These are phyloP conservation scores for Toxonevra muliebris DNA, from an alignment of 2,888 invertebrate genomes.

Conservation along the genomic window DNA sequence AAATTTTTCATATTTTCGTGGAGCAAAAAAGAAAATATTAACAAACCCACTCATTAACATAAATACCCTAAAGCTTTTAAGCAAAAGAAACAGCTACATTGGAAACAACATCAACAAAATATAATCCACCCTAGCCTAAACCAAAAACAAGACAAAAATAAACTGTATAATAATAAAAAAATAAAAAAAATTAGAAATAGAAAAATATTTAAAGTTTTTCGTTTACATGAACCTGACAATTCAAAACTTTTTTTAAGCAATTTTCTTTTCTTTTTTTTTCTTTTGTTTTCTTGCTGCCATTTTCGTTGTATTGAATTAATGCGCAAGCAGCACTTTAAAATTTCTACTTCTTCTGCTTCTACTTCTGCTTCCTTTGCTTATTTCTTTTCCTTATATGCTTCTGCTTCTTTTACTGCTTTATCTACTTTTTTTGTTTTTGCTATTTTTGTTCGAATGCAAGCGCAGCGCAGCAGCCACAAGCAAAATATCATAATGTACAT, in stretches of 20 bases:
- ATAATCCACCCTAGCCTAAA: conserved; percentile 34
- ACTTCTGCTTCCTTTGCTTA: too few species aligned
- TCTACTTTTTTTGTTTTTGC: too few species aligned
- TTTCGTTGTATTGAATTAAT: conserved; percentile 11
- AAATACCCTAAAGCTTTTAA: not conserved
- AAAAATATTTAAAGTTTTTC: conserved; percentile 6
- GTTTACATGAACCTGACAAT: conserved; percentile 35
- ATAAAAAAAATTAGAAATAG: not conserved
- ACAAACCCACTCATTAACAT: conserved; percentile 38
- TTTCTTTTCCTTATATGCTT: too few species aligned
- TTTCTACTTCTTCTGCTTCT: too few species aligned
- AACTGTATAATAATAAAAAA: too few species aligned
- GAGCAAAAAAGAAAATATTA: conserved; percentile 37
- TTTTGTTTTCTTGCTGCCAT: conserved; percentile 6
- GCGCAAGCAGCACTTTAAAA: not conserved
- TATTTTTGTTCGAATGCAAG: too few species aligned
- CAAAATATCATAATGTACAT: too few species aligned
- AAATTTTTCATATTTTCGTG: too few species aligned
- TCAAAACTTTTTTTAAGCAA: conserved; percentile 26
- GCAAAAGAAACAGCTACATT: too few species aligned
- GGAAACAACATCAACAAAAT: conserved; percentile 31
- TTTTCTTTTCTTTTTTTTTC: conserved; percentile 12
- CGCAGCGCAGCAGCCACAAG: too few species aligned
- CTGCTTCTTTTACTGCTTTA: too few species aligned
- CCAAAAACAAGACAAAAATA: conserved; percentile 7